Conservation (phyloP, 2,888 invertebrate genomes). For the Adineta ricciae region DNA sequence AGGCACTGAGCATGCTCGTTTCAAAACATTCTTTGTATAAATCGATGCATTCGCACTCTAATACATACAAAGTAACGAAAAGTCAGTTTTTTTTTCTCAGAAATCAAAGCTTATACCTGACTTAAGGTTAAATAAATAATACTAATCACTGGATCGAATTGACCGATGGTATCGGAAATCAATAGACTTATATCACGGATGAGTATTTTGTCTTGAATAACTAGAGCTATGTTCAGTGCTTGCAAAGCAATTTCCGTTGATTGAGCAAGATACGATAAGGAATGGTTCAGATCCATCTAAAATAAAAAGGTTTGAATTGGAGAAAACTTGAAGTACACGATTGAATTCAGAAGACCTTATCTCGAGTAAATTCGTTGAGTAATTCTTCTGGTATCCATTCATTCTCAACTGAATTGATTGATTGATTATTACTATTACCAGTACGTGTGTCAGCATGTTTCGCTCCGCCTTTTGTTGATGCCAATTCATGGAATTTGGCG, state of each 20-base stretch:
- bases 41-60: neutral
- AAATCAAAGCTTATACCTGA: neutral
- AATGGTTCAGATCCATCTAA: neutral
- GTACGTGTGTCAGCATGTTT: neutral
- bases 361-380: neutral
- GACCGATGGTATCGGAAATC: neutral
- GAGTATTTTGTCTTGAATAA: constrained; percentile 18
- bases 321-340: too few relatives aligned
- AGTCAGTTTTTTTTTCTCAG: too few relatives aligned
- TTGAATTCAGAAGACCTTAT: neutral
- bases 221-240: neutral
- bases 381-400: neutral
- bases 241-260: neutral
- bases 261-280: neutral
- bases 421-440: neutral
- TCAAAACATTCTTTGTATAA: neutral
- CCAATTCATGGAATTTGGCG: neutral
- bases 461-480: neutral
- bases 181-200: constrained; percentile 1
- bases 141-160: neutral
- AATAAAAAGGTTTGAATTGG: too few relatives aligned
- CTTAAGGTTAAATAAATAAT: neutral
- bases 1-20: neutral
- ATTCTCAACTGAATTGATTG: neutral
- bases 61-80: too few relatives aligned